Base-by-base conservation (phyloP, 2,888 invertebrate genomes). In the Cephus sareptanus region DNA sequence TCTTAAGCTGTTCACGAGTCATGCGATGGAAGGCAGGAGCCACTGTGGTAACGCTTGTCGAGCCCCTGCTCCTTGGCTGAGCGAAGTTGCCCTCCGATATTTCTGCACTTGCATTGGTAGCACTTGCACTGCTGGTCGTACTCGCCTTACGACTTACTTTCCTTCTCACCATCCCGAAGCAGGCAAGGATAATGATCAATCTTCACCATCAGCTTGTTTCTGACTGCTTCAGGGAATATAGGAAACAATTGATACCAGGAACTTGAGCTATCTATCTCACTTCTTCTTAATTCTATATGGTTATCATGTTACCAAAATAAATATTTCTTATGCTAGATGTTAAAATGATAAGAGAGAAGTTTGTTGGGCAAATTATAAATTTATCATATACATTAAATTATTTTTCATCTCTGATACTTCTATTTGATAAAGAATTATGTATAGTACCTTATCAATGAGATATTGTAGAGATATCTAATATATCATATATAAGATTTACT, bases 1-100 rank as follows among this genome's bases (percentile, higher is more conserved):
- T 83, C 84, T 86, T 87, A 87, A 89, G 87, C 83, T 88, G 87
- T 86, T 87, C 88, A 81, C 86, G 86, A 79, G 87, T 85, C 86
- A 88, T 87, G 83, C 85, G 86, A 84, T 86, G 87, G 83, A 87
- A 85, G 78, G 83, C 83, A 81, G 89, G 82, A 80, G 84, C 80
- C 82, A 87, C 76, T 78, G 82, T 83, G 78, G 84, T 86, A 79
- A 85, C 81, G 84, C 83, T 87, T 77, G 82, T 83, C 75, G 85
- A 86, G 76, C 85, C 83, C 75, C 83, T 83, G 81, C 84, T 86
- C 83, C 80, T 82, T 77, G 81, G 82, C 76, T 83, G 85, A 84
- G 81, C 78, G 76, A 83, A 83, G 80, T 79, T 85, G 80, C 84
- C 83, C 76, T 87, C 87, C 77, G 84, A 85, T 85, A 83, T 86